Conservation (phyloP, 1,140 invertebrate species). For the Drosophila teissieri region DNA sequence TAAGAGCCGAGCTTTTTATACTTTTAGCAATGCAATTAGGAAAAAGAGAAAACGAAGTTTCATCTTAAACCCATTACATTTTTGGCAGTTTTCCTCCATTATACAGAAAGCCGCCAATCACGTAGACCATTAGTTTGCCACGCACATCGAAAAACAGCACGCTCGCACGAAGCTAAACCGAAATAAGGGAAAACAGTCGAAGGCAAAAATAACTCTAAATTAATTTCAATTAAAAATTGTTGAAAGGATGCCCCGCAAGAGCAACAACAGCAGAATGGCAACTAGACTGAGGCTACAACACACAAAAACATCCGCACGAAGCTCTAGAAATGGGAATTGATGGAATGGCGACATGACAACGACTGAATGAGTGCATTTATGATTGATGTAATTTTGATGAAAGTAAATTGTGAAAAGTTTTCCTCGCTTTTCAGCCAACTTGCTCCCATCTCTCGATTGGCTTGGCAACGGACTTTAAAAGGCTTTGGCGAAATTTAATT, state of each 20-base stretch:
- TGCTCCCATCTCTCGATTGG: background rate
- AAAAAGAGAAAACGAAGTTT: background rate
- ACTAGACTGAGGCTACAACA: conserved; percentile 21
- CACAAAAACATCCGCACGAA: conserved; percentile 43
- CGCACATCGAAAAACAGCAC: conserved; percentile 20
- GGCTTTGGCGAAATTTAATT: conserved; percentile 69
- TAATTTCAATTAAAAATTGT: conserved; percentile 78
- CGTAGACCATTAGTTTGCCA: conserved; percentile 31
- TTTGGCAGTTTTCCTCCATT: background rate
- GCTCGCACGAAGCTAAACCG: conserved; percentile 11
- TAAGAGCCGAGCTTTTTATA: background rate
- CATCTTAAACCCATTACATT: background rate
- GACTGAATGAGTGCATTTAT: conserved; percentile 74
- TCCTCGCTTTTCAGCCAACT: conserved; percentile 34
- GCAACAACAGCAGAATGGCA: conserved; percentile 25
- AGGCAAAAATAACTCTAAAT: conserved; percentile 70
- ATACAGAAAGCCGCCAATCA: conserved; percentile 12
- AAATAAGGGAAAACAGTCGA: conserved; percentile 16
- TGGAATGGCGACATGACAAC: conserved; percentile 59
- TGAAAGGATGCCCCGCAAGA: conserved; percentile 65
- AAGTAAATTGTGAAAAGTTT: conserved; percentile 66
- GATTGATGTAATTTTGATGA: conserved; percentile 81
- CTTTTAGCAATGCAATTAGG: no score
- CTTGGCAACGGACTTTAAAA: conserved; percentile 56
- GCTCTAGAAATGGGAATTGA: conserved; percentile 70